Evolutionary conservation across 2,888 invertebrate genomes (phyloP), one percentile per base, ranked within the genome.

Genomic region (Zaprionus bogoriensis): DNA sequence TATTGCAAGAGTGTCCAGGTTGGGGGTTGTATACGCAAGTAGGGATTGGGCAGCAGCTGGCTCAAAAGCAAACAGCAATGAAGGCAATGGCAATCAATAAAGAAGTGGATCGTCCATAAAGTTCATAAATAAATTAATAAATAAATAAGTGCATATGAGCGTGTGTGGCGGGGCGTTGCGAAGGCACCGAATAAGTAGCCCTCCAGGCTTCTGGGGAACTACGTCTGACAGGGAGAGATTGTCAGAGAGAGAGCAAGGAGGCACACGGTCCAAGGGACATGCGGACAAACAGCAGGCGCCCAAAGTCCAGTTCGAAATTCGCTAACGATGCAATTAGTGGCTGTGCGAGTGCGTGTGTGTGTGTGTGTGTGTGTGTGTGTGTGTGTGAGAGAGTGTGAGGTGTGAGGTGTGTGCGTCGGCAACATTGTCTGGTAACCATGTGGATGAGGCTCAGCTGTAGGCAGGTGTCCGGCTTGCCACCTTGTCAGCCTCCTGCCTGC

Each of bases 281-380:
- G 22, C 36, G 20, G 25, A 12, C 9, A 23, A 32, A 38, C 20
- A 17, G 5, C 3, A 12, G 12, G 38, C 45, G 19, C 42, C 6
- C 7, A 19, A 48, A 38, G 39, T 19, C 28, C 57, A 46, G 60
- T 46, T 59, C 54, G 46, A 69, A 83, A 79, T 62, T 72, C 61
- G 69, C 70, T 79, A 86, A 76, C 87, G 80, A 86, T 83, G 84
- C 84, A 80, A 76, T 80, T 86, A 83, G 67, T 61, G 47, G 28
- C 42, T 20, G 10, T 32, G 22, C 45, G 14, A 5, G 7, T n/a
- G 4, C 19, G 10, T 23, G 20, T 53, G 32, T 32, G 25, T 41
- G 42, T 36, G 25, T 27, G 42, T 38, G 53, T 12, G 17, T 38
- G 53, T 25, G 25, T 22, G 41, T 36, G 10, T 27, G 14, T 17